Percentiles rank a stretch among this genome's conserved stretches.
Conservation (phyloP, 2,113 vertebrate genomes). For the Pardalotus punctatus region DNA sequence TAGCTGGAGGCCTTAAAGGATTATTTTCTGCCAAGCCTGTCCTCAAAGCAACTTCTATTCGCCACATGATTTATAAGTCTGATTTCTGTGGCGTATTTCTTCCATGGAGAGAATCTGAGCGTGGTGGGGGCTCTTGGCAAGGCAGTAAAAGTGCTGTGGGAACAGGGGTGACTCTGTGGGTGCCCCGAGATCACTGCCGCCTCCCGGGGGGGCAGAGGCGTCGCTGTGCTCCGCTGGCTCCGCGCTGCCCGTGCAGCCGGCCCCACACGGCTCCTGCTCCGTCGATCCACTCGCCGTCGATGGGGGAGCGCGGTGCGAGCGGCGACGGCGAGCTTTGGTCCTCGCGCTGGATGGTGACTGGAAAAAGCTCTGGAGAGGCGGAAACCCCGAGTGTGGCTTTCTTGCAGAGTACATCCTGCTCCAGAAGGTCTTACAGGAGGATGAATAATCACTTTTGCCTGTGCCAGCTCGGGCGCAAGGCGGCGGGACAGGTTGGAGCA, state of each 20-base stretch:
- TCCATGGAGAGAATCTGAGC: not conserved
- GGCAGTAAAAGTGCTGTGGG: not conserved
- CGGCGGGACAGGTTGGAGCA: not conserved
- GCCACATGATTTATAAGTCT: not conserved
- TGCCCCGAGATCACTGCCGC: not conserved
- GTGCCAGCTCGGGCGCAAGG: not conserved
- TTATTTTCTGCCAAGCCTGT: not conserved
- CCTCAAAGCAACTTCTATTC: not conserved
- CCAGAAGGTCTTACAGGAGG: not conserved
- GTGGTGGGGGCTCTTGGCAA: not conserved
- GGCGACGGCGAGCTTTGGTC: not conserved
- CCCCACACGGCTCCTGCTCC: accelerated
- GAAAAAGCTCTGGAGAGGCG: accelerated
- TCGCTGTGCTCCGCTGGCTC: accelerated
- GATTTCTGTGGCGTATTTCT: not conserved
- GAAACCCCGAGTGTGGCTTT: not conserved
- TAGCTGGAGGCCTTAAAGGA: not conserved
- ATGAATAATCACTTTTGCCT: not conserved
- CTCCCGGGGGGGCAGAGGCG: accelerated
- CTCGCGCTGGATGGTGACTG: not conserved
- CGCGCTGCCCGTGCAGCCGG: not conserved
- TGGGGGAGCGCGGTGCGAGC: not conserved
- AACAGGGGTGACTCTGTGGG: not conserved
- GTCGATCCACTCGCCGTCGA: not conserved
- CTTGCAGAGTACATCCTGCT: not conserved